Evolutionary conservation across 2,113 vertebrate genomes (phyloP), one percentile per base, ranked within the genome.

Genomic region (Amia ocellicauda): DNA sequence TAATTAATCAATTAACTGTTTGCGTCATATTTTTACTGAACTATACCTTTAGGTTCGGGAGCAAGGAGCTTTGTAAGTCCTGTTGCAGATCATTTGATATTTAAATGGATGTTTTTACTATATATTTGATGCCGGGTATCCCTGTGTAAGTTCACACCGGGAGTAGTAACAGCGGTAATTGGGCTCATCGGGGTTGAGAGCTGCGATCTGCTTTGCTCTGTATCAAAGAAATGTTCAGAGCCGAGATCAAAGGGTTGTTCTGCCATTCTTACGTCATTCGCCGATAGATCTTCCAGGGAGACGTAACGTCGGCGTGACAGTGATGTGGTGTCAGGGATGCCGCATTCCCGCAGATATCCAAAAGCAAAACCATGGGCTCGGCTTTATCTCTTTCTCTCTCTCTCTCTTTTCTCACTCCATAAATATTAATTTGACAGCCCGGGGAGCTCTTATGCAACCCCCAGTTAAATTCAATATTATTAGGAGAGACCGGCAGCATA

Each of bases 391-490:
- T 24, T 53, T 13, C 22, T 16, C 17, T 2, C 10, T 41, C 49
- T 43, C 43, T 41, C 54, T 43, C 20, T 75, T 64, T 69, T 41
- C 11, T 11, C 1, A 11, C 31, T 36, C 11, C 2, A 66, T 64
- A 68, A 63, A 76, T 75, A 72, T 69, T 69, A 24, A 64, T 73
- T 53, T 14, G 11, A 19, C 40, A 71, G 64, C 69, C 42, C 17
- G 41, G 14, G 71, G 59, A 58, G 27, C 13, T 17, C 69, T 80
- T 75, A 71, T 58, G 31, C 63, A 79, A 73, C 68, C 50, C 43
- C 54, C 45, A 57, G 69, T 76, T 80, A 63, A 62, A 66, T 72
- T 67, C 67, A 69, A 71, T 55, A 74, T 75, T 65, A 66, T 58
- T 42, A 72, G 56, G n/a, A 68, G 68, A 65, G 56, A 63, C 60